Evolutionary conservation across 2,113 vertebrate genomes (phyloP), one percentile per base, ranked within the genome.

Genomic region (Bufo bufo): DNA sequence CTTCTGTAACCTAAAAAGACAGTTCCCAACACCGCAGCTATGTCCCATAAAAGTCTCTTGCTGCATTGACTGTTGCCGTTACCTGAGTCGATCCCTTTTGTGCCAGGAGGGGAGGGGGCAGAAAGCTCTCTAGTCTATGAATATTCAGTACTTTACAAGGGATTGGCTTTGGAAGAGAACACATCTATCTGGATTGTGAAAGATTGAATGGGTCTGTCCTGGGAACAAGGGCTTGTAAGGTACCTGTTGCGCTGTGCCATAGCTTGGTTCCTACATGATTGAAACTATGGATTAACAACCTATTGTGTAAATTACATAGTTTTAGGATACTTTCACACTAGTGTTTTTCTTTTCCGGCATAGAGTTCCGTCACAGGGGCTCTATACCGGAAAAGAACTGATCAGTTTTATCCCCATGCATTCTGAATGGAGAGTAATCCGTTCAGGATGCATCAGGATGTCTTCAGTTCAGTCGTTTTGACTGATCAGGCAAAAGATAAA

Each of bases 81-180:
- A 88, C 87, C 81, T 84, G 87, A 88, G 71, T 75, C 71, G 72
- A 82, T 88, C 87, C 81, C 84, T 88, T 88, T 88, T 88, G 87
- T 88, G 71, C 49, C 56, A 33, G 50, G 50, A 88, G 59, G 59
- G 87, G 87, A 52, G 86, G 72, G 69, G 58, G 71, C 13, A 75
- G 81, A 45, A 58, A 84, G 77, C 72, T 84, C 23, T 23, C 47
- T n/a, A 50, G 58, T 63, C 82, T 52, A 88, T 88, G 81, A 77
- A 88, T 88, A 88, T 88, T 88, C 81, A 88, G 59, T 47, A 58
- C 43, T 65, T 61, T 84, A 50, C 85, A 59, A 59, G 49, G 71
- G 69, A 83, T 88, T 88, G 87, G 87, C 69, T 84, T 75, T 74
- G 49, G 14, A 77, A 54, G 52, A 33, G 45, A 77, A 75, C 59